These are phyloP conservation scores for Pelodiscus sinensis DNA, from an alignment of 2,113 vertebrate species.

Conservation along the genomic window DNA sequence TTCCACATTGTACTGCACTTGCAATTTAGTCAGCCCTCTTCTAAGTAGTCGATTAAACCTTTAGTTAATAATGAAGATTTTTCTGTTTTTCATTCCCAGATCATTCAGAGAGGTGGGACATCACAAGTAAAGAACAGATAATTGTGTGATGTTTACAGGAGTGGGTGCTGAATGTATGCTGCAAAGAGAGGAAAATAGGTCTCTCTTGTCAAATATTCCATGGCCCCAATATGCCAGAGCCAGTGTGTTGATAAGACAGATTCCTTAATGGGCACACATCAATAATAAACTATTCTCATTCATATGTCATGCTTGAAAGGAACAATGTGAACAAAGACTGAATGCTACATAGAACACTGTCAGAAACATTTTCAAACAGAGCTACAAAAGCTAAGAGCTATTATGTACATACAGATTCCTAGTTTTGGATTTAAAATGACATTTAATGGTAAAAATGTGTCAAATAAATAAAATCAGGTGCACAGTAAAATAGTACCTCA, in stretches of 20 bases:
- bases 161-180: not conserved
- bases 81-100: not conserved
- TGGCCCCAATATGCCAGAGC: not conserved
- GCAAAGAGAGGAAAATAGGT: not conserved
- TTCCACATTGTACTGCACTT: not conserved
- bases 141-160: not conserved
- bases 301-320: not conserved
- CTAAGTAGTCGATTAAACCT: not conserved
- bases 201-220: not conserved
- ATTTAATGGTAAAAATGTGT: not conserved
- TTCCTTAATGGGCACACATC: constrained; percentile 41
- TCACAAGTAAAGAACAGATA: not conserved
- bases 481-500: not conserved
- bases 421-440: constrained; percentile 10
- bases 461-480: not conserved
- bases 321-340: constrained; percentile 20
- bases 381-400: not conserved
- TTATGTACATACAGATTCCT: not conserved
- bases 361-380: constrained; percentile 21
- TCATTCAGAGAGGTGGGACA: not conserved
- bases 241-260: not conserved
- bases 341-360: not conserved
- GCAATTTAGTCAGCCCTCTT: not conserved
- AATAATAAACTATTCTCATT: constrained; percentile 45
- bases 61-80: not conserved